Base-by-base conservation (phyloP, 1,140 invertebrate species). In the Drosophila insularis region DNA sequence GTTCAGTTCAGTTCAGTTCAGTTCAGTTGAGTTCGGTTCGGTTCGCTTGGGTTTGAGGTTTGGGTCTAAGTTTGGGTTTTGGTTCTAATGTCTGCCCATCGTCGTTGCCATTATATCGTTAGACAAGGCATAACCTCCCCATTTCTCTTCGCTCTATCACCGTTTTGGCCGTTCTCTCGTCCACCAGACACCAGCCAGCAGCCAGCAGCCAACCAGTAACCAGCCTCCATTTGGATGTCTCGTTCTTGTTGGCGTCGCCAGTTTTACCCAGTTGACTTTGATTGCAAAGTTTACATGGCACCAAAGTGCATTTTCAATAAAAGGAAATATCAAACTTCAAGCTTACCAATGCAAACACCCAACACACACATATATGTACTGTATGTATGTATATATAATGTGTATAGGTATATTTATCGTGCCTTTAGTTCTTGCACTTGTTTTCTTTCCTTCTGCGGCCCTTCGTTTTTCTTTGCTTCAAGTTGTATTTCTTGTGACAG, bases 301-400 rank as follows among this genome's bases (percentile, higher is more conserved):
- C 82, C 82, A 86, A 86, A 86, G 82, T 86, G 82, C 82, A 86
- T 86, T 86, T 86, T 86, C 82, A 86, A 86, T 86, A 86, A 86
- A 87, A 87, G 82, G 75, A 86, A 86, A 86, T 87, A 86, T 87
- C 82, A 86, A 82, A 82, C 82, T 78, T 67, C 55, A 77, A 71
- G 65, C 79, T 59, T 61, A 78, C 71, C 67, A 77, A 77, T 61
- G 74, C 66, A 70, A 77, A 76, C 43, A 76, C 46, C 53, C 31
- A 27, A 4, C 66, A 64, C 62, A 71, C 14, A 63, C 40, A 71
- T 54, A 68, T 39, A 55, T 8, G 19, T 13, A 39, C n/a, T 32
- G 43, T 39, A 54, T 7, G 61, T 14, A 60, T 43, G 62, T 31
- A 50, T 27, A 6, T 35, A 53, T 27, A 39, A 37, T 17, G 17